Conservation (phyloP, 1,140 invertebrate species). For the Drosophila watanabei region DNA sequence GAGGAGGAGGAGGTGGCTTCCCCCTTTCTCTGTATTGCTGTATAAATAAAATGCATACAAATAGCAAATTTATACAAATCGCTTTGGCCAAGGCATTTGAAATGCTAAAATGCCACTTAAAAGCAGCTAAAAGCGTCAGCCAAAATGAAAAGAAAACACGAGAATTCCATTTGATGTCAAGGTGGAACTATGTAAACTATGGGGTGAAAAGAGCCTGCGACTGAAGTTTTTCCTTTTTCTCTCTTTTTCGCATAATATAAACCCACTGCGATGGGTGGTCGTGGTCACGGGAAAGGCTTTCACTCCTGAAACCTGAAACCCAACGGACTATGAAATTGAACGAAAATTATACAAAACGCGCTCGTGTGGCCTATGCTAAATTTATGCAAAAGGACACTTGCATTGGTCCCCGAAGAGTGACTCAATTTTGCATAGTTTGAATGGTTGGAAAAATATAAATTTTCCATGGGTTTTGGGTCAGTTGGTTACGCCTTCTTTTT, state of each 20-base stretch:
- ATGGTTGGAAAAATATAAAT: conserved; percentile 4
- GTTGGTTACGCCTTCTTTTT: conserved; percentile 24
- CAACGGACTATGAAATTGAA: conserved; percentile 85
- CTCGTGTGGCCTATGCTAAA: conserved; percentile 58
- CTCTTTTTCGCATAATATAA: conserved; percentile 61
- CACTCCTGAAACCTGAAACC: conserved; percentile 49
- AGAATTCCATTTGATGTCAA: conserved; percentile 82
- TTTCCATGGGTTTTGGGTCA: conserved; percentile 21
- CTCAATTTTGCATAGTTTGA: conserved; percentile 44
- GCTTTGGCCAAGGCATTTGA: conserved; percentile 63
- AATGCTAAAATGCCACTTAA: conserved; percentile 84
- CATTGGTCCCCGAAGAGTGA: conserved; percentile 22
- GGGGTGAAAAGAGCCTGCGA: conserved; percentile 12
- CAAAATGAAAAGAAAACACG: conserved; percentile 85
- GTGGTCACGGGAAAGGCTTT: conserved; percentile 74
- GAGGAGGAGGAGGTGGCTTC: background rate
- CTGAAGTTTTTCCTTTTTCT: conserved; percentile 2
- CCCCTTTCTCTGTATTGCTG: conserved; percentile 11
- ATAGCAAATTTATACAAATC: conserved; percentile 85
- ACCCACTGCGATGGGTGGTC: conserved; percentile 52
- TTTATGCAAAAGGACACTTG: conserved; percentile 72
- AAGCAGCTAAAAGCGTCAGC: conserved; percentile 67
- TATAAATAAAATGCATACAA: conserved; percentile 82
- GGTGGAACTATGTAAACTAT: conserved; percentile 82
- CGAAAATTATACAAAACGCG: conserved; percentile 78